Conservation (phyloP, 1,140 invertebrate species). For the Monomorium pharaonis region DNA sequence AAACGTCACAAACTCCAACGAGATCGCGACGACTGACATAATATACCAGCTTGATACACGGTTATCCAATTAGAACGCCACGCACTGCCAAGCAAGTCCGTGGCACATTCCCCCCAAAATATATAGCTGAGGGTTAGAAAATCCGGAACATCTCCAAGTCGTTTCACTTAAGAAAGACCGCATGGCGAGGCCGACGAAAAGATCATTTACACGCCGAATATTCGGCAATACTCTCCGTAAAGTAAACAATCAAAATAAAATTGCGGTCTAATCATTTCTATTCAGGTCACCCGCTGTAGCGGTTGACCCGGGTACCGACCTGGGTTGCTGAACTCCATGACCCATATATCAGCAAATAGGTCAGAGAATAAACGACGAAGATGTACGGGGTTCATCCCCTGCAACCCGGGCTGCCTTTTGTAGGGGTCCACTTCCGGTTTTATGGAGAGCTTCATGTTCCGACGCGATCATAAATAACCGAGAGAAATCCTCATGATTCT, state of each 20-base stretch:
- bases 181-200: not conserved
- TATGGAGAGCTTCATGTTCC: not conserved
- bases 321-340: constrained; percentile 77
- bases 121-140: constrained; percentile 15
- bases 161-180: not conserved
- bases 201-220: not conserved
- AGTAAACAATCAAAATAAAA: not conserved
- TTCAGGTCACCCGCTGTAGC: constrained; percentile 65
- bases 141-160: not conserved
- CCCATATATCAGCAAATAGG: constrained; percentile 77
- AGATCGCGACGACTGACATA: constrained; percentile 6
- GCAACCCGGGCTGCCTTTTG: not conserved
- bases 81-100: constrained; percentile 7
- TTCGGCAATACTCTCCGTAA: not conserved
- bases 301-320: constrained; percentile 48
- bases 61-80: constrained; percentile 22
- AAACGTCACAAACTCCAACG: not conserved
- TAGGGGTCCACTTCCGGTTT: not conserved
- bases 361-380: constrained; percentile 73
- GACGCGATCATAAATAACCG: not conserved
- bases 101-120: constrained; percentile 5
- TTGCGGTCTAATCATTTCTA: constrained; percentile 37
- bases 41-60: constrained; percentile 26
- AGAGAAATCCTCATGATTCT: not conserved
- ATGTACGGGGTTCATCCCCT: constrained; percentile 42